Evolutionary conservation across 2,888 invertebrate genomes (phyloP), one percentile per base, ranked within the genome.

Genomic region (Terebella lapidaria): DNA sequence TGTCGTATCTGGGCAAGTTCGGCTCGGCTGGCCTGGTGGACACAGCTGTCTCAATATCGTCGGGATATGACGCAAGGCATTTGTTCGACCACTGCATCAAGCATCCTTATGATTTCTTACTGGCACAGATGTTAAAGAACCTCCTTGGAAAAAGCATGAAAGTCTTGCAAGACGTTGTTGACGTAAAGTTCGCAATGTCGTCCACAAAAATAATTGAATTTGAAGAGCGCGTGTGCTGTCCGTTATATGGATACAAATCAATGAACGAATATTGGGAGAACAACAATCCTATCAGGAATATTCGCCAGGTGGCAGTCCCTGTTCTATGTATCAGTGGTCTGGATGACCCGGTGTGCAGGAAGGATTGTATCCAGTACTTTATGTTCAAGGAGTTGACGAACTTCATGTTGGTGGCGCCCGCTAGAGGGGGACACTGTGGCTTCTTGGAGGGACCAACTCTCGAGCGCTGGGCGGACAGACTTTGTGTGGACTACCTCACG

Each of bases 351-450:
- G 64, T 77, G 3, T 72, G 66, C 46, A 54, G 61, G 4, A 56
- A 62, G 22, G 65, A 67, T 2, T 59, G 64, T 27, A 73, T 76
- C 52, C 76, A 76, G 0, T 73, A 69, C 57, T 74, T 74, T 47
- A 65, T 77, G n/a, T 77, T 67, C 53, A 61, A 68, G 28, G 71
- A 70, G 47, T n/a, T n/a, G n/a, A 75, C 74, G 62, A 76, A 76
- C 1, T 74, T 78, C 58, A 60, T 78, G 25, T 66, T 78, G 22
- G 72, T 70, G 3, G 68, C 67, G 1, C 69, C 75, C 1, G 70
- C 72, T n/a, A 67, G 67, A 53, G 78, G 78, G 15, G 78, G 78
- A 1, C 77, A 78, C 59, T 75, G 75, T 64, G 76, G 75, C 3
- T 78, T 78, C 61, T 61, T 74, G 25, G 73, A 77, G 55, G 67